phyloP scores from a whole-genome alignment of 2,888 invertebrate species.

The Pelosia muscerda region DNA sequence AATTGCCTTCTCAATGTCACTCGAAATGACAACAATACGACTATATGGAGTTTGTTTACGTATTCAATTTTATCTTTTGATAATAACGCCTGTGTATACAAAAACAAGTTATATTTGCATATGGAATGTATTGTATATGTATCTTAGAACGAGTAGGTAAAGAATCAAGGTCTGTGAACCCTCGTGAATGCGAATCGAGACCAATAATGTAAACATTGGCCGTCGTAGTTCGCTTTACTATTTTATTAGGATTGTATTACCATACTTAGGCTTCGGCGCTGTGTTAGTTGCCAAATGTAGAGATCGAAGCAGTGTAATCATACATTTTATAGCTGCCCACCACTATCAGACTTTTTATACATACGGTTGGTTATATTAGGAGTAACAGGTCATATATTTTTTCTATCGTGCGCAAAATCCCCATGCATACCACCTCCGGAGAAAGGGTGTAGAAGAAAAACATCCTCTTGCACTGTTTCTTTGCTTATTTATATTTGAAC shows the following conservation, averaged over 20 bases:
- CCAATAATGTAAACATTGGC: slow-evolving; percentile 64
- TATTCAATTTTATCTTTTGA: slow-evolving; percentile 37
- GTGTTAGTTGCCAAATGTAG: slow-evolving; percentile 15
- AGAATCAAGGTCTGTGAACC: slow-evolving; percentile 61
- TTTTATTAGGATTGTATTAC: slow-evolving; percentile 27
- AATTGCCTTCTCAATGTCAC: slow-evolving; percentile 1
- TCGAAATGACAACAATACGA: background rate
- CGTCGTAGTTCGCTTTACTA: slow-evolving; percentile 19
- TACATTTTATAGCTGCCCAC: slow-evolving; percentile 1
- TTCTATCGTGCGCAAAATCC: too few relatives aligned
- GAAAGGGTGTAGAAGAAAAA: background rate
- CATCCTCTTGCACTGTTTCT: background rate
- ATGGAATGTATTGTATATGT: slow-evolving; percentile 31
- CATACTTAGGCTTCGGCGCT: slow-evolving; percentile 17
- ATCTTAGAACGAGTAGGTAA: slow-evolving; percentile 43
- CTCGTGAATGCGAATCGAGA: slow-evolving; percentile 57
- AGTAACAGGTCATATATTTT: background rate
- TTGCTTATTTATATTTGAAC: background rate
- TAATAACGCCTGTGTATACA: slow-evolving; percentile 36
- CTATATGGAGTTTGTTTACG: slow-evolving; percentile 11
- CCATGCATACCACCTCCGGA: too few relatives aligned
- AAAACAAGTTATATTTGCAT: slow-evolving; percentile 46
- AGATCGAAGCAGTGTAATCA: slow-evolving; percentile 10
- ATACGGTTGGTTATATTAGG: background rate
- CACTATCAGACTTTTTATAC: background rate